Evolutionary conservation across 2,888 invertebrate genomes (phyloP).

Genomic region (Leptodirus hochenwartii): DNA sequence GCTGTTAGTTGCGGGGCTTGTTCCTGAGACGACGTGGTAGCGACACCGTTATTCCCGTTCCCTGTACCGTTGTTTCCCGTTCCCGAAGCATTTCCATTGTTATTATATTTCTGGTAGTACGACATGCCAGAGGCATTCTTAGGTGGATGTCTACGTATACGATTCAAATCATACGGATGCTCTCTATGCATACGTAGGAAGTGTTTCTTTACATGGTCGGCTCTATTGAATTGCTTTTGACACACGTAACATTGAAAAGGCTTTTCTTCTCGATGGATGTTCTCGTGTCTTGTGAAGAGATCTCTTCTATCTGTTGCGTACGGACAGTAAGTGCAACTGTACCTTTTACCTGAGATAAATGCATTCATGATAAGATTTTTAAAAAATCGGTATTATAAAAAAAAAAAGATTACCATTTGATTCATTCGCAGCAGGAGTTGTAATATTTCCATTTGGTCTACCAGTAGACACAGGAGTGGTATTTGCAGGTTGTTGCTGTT

Average conservation of each 20-base stretch:
- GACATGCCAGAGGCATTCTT: constrained; percentile 37
- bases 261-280: constrained; percentile 84
- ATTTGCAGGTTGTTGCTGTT: constrained; percentile 9
- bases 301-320: constrained; percentile 85
- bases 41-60: constrained; percentile 9
- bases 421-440: not conserved
- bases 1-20: constrained; percentile 19
- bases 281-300: constrained; percentile 80
- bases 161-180: constrained; percentile 68
- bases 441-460: not conserved
- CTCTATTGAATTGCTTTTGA: constrained; percentile 82
- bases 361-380: too few relatives aligned
- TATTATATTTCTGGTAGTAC: constrained; percentile 28
- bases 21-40: constrained; percentile 9
- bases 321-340: constrained; percentile 73
- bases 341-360: constrained; percentile 58
- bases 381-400: too few relatives aligned
- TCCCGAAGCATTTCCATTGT: too few relatives aligned
- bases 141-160: constrained; percentile 48
- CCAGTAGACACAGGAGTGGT: constrained; percentile 8
- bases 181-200: constrained; percentile 84
- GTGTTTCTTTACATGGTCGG: constrained; percentile 89
- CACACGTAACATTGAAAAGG: constrained; percentile 89
- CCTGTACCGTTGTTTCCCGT: too few relatives aligned
- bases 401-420: constrained; percentile 13